Conservation (phyloP, 2,888 invertebrate species). For the Caenorhabditis sp. region DNA sequence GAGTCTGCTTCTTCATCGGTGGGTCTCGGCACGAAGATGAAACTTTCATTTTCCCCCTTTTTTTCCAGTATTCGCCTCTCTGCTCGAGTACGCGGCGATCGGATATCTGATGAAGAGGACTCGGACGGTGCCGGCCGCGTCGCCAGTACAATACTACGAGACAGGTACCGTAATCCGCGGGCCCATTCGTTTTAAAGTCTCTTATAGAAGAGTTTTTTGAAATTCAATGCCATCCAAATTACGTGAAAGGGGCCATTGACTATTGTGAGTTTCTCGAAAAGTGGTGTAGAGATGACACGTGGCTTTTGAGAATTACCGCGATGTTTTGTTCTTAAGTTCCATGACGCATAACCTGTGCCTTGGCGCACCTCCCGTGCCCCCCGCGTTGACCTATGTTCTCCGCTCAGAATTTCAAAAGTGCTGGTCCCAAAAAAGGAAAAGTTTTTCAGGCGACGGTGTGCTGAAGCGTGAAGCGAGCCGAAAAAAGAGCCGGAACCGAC, state of each 20-base stretch:
- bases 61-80: conserved; percentile 76
- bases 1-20: conserved; percentile 80
- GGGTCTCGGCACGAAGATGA: neutral
- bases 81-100: conserved; percentile 78
- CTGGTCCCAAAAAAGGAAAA: conserved; percentile 2
- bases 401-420: no score
- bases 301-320: neutral
- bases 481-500: conserved; percentile 58
- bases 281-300: neutral
- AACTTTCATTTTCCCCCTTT: neutral
- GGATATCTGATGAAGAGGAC: conserved; percentile 77
- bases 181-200: neutral
- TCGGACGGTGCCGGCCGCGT: conserved; percentile 60
- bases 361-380: neutral
- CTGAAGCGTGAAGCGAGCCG: conserved; percentile 57
- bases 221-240: conserved; percentile 46
- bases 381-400: neutral
- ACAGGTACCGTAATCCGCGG: conserved; percentile 43
- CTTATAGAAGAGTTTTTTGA: conserved; percentile 52
- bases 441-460: conserved; percentile 54
- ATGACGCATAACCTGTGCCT: neutral
- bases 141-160: conserved; percentile 69
- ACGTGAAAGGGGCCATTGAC: conserved; percentile 40
- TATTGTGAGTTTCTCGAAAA: conserved; percentile 40
- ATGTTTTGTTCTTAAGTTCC: neutral